Evolutionary conservation across 92 coral and sea anemone species (phyloP), one percentile per base, ranked within the genome.

Genomic region (Diadumene lineata): DNA sequence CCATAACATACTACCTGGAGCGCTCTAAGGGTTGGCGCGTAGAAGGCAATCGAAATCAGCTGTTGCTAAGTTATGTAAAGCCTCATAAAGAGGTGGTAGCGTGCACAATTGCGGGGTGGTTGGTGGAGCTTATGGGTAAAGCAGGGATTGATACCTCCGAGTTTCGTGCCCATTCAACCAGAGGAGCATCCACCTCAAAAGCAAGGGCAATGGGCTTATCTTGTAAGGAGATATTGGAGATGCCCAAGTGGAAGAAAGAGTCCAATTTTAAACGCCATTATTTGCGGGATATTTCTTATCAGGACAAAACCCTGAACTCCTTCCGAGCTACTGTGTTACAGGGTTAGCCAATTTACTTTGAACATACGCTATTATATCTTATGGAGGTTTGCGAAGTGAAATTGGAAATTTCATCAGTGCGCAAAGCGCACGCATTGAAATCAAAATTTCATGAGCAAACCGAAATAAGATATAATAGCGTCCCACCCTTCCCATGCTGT

Each of bases 331-430:
- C 31, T 30, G 74, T 77, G n/a, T 26, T 67, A 48, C 65, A 72
- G 21, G 60, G 29, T 1, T 15, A 43, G 31, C 31, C 44, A 23
- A 34, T 34, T 1, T 19, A 43, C 79, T 61, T 75, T 62, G 58
- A 77, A 77, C 74, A 55, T 77, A 56, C 66, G 73, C 74, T 65
- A 70, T 79, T 27, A 71, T 71, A 79, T 79, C 79, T 71, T 79
- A 71, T 79, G 22, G 84, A 79, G 64, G 84, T 79, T 72, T 71
- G 75, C 28, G 67, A 69, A 69, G 50, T 70, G 77, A 79, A 69
- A 60, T 81, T 81, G 81, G 81, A 81, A 81, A 66, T 81, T 81
- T 81, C 86, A 76, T 66, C 81, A 74, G 85, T 73, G 81, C 82
- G 81, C 79, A 43, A n/a, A n/a, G n/a, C n/a, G n/a, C n/a, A n/a